A percentile compares a stretch with the other conserved stretches of the same genome.
These are phyloP conservation scores for Margarornis squamiger DNA, from an alignment of 2,797 vertebrate species.

Conservation along the genomic window DNA sequence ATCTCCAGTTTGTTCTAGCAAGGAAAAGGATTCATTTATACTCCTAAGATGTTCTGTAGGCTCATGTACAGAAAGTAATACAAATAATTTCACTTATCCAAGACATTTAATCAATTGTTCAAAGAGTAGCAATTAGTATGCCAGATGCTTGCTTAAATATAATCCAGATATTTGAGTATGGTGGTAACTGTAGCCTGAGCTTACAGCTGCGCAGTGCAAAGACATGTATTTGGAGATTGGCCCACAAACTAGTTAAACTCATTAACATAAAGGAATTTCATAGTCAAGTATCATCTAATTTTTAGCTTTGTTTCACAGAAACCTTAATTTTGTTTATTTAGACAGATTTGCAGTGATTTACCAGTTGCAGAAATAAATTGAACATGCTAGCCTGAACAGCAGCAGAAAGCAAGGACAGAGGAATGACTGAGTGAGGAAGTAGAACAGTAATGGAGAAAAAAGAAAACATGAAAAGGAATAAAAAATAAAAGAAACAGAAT, in stretches of 20 bases:
- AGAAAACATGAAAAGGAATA: background rate
- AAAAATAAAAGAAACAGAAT: background rate
- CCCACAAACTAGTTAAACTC: background rate
- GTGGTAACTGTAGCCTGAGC: conserved; percentile 25
- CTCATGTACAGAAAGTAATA: background rate
- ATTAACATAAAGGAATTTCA: background rate
- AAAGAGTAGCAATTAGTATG: background rate
- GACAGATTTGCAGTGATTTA: conserved; percentile 58
- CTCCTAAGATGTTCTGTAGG: background rate
- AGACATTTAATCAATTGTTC: background rate
- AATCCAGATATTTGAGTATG: background rate
- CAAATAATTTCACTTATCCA: conserved; percentile 21
- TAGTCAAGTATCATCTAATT: background rate
- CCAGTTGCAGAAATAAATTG: conserved; percentile 65
- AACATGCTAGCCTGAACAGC: conserved; percentile 41
- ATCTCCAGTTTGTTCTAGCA: conserved; percentile 74
- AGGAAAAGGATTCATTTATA: conserved; percentile 69
- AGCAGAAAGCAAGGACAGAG: conserved; percentile 47
- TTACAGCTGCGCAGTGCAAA: background rate
- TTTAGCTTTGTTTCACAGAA: conserved; percentile 23
- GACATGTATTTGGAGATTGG: background rate
- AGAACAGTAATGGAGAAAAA: background rate
- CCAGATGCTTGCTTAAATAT: background rate
- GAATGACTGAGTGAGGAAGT: conserved; percentile 22
- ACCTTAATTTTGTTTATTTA: background rate